Evolutionary conservation across 2,113 vertebrate species (phyloP).

Genomic region (Urocitellus parryii): DNA sequence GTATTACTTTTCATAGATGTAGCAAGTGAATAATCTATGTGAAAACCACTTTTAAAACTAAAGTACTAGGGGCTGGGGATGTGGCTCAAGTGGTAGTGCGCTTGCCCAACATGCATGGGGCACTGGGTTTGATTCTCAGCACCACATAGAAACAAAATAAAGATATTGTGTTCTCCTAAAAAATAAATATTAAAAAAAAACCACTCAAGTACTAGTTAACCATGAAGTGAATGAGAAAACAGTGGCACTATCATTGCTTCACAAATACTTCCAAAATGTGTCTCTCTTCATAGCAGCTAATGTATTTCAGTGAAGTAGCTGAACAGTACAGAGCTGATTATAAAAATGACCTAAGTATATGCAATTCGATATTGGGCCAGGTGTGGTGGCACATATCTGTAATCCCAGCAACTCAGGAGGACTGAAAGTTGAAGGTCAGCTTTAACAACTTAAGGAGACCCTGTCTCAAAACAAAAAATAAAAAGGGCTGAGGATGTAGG

Average conservation of each 20-base stretch:
- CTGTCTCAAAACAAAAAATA: not conserved
- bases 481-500: no score
- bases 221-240: not conserved
- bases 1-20: not conserved
- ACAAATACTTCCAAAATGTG: not conserved
- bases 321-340: not conserved
- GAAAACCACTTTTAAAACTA: not conserved
- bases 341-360: constrained; percentile 21
- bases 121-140: no score
- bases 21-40: not conserved
- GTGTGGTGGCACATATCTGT: no score
- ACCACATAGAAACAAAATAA: no score
- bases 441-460: not conserved
- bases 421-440: not conserved
- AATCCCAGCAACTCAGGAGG: no score
- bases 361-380: not conserved
- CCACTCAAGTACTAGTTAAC: not conserved
- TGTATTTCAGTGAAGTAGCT: not conserved
- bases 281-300: not conserved
- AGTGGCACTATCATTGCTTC: not conserved
- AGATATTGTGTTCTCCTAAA: no score
- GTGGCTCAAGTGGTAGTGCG: no score
- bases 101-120: no score
- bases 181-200: no score
- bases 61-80: not conserved